phyloP scores from a whole-genome alignment of 2,113 vertebrate species.

The Pagrus major region DNA sequence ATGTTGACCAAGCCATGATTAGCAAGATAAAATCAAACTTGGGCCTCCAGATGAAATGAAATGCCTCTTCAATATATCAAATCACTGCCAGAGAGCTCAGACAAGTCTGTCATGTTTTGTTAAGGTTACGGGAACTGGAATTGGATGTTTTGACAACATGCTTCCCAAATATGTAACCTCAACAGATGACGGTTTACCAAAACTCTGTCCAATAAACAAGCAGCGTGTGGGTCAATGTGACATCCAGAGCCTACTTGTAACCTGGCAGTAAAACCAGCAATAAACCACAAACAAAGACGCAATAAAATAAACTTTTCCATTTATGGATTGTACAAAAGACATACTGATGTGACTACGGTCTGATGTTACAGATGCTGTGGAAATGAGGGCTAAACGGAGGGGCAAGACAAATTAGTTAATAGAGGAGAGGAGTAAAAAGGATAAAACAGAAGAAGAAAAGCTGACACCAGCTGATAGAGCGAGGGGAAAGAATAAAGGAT shows the following conservation, averaged over 20 bases:
- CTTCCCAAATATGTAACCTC: slow-evolving; percentile 36
- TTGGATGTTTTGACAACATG: slow-evolving; percentile 21
- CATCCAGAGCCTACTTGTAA: neutral
- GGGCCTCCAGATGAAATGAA: slow-evolving; percentile 19
- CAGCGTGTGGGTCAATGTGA: neutral
- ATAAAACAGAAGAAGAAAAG: neutral
- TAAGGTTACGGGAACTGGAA: slow-evolving; percentile 30
- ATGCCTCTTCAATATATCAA: slow-evolving; percentile 14
- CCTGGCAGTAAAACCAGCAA: neutral
- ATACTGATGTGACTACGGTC: neutral
- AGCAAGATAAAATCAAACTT: slow-evolving; percentile 16
- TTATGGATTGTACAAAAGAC: neutral
- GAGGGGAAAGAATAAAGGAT: neutral
- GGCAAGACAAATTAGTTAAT: neutral
- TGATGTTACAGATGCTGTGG: neutral
- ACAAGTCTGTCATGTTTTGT: neutral
- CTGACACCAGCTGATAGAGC: too few species aligned
- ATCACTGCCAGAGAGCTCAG: neutral
- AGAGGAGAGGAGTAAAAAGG: neutral
- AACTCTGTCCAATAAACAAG: slow-evolving; percentile 35
- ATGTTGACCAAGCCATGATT: slow-evolving; percentile 18
- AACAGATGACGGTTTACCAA: slow-evolving; percentile 40
- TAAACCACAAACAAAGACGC: neutral
- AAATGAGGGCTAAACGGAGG: neutral
- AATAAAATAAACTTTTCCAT: neutral